These are phyloP conservation scores for Pelodiscus sinensis DNA, from an alignment of 2,113 vertebrate genomes.

Conservation along the genomic window DNA sequence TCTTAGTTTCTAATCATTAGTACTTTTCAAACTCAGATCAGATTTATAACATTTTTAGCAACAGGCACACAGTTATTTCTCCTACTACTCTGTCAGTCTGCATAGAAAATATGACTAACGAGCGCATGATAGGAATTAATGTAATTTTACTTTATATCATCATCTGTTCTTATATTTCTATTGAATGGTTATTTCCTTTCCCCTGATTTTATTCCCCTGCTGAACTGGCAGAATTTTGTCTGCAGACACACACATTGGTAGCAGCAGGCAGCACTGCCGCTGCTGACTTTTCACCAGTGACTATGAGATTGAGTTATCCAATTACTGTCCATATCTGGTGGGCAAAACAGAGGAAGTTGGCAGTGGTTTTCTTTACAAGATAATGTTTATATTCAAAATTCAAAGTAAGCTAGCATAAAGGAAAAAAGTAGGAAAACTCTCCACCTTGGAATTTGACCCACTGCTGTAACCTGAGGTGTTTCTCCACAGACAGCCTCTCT, in stretches of 20 bases:
- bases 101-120: not conserved
- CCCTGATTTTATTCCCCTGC: not conserved
- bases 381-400: not conserved
- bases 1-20: not conserved
- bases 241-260: not conserved
- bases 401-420: fast-evolving
- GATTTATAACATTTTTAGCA: not conserved
- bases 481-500: fast-evolving
- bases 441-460: fast-evolving
- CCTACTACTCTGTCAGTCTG: not conserved
- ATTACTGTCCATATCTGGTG: fast-evolving
- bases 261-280: not conserved
- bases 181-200: not conserved
- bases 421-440: not conserved
- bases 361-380: not conserved
- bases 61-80: not conserved
- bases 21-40: not conserved
- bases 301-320: not conserved
- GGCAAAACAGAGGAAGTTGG: not conserved
- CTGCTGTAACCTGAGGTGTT: fast-evolving
- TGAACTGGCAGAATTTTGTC: not conserved
- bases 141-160: slow-evolving; percentile 17
- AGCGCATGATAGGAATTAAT: not conserved
- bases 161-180: not conserved
- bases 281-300: fast-evolving